Percentiles rank a stretch among this genome's conserved stretches.
phyloP scores from a whole-genome alignment of 1,140 invertebrate species.

The Xylocopa sonorina region DNA sequence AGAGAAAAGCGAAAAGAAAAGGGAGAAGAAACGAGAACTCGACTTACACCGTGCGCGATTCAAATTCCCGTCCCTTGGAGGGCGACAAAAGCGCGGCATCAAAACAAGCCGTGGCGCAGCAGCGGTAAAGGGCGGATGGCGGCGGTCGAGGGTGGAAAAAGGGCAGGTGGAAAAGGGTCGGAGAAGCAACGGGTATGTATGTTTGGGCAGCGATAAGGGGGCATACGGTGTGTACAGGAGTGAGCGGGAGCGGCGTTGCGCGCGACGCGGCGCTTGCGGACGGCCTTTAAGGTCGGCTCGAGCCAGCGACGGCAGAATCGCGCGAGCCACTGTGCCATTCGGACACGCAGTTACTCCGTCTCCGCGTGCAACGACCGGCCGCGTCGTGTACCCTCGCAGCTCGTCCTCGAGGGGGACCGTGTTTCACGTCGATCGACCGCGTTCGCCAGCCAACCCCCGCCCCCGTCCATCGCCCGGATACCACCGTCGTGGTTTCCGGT shows the following conservation, averaged over 20 bases:
- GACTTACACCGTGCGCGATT: background rate
- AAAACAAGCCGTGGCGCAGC: background rate
- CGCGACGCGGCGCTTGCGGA: conserved; percentile 45
- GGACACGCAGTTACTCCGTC: conserved; percentile 36
- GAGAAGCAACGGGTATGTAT: conserved; percentile 37
- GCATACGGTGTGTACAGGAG: conserved; percentile 4
- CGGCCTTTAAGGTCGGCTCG: conserved; percentile 50
- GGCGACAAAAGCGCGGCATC: conserved; percentile 20
- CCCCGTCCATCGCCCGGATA: too few species aligned
- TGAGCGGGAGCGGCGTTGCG: conserved; percentile 45
- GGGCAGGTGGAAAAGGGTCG: background rate
- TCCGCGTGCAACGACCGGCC: conserved; percentile 3
- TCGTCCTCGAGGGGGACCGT: background rate
- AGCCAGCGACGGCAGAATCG: conserved; percentile 52
- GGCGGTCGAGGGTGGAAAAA: background rate
- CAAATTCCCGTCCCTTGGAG: background rate
- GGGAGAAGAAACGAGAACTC: background rate
- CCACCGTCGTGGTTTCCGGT: too few species aligned
- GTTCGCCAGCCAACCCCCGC: too few species aligned
- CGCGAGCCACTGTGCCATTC: conserved; percentile 58
- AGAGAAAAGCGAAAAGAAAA: too few species aligned
- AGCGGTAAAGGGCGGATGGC: too few species aligned
- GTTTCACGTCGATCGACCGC: background rate
- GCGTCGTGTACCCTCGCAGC: conserved; percentile 7
- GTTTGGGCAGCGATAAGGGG: conserved; percentile 28